Evolutionary conservation across 1,140 invertebrate species (phyloP).

Genomic region (Nixonia krombeini): DNA sequence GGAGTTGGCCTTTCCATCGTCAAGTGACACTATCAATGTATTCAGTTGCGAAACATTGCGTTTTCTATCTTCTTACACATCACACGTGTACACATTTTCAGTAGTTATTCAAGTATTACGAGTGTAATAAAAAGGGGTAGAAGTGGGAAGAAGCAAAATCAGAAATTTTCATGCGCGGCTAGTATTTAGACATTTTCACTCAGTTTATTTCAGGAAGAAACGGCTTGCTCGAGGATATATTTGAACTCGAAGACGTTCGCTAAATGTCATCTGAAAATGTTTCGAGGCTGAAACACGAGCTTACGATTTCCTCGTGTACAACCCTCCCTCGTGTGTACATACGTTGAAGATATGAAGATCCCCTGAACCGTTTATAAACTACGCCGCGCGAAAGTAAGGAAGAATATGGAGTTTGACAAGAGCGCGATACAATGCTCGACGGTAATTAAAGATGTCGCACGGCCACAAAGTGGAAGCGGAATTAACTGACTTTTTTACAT

Average conservation of each 20-base stretch:
- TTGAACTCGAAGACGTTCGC: conserved; percentile 14
- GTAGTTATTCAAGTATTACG: too few species aligned
- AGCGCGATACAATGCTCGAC: too few species aligned
- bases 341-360: conserved; percentile 1
- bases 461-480: too few species aligned
- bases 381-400: neutral
- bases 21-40: neutral
- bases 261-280: conserved; percentile 23
- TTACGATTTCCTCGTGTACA: conserved; percentile 16
- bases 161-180: too few species aligned
- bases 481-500: too few species aligned
- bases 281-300: conserved; percentile 17
- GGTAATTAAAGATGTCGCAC: too few species aligned
- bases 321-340: conserved; percentile 6
- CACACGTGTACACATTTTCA: too few species aligned
- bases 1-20: neutral
- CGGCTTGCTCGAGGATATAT: conserved; percentile 1
- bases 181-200: conserved; percentile 42
- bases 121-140: too few species aligned
- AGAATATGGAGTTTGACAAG: neutral
- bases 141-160: too few species aligned
- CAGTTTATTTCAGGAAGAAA: neutral
- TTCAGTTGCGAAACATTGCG: too few species aligned
- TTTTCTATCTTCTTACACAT: too few species aligned
- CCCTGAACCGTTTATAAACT: neutral